A percentile compares a stretch with the other conserved stretches of the same genome.
phyloP scores from a whole-genome alignment of 2,888 invertebrate genomes.

The Allacma fusca region DNA sequence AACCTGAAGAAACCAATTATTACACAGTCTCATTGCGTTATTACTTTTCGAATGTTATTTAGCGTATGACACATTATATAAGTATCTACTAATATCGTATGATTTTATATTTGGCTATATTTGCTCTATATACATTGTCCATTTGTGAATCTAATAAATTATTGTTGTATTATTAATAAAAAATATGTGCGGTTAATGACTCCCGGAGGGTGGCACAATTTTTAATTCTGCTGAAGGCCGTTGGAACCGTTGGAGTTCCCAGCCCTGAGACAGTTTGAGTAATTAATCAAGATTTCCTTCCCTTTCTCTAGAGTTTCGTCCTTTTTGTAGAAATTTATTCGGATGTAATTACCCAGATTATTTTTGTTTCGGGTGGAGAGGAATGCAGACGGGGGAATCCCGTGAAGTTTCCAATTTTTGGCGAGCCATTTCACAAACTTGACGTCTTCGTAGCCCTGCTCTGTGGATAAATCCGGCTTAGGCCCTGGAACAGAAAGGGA shows the following conservation, averaged over 20 bases:
- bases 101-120: constrained; percentile 42
- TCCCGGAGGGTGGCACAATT: background rate
- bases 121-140: constrained; percentile 40
- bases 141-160: constrained; percentile 40
- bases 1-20: background rate
- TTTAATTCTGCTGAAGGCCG: background rate
- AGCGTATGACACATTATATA: constrained; percentile 1
- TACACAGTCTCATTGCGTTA: constrained; percentile 5
- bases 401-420: constrained; percentile 87
- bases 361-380: constrained; percentile 81
- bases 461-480: constrained; percentile 76
- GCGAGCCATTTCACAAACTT: constrained; percentile 96
- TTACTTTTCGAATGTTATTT: background rate
- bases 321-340: constrained; percentile 91
- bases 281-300: constrained; percentile 20
- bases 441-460: constrained; percentile 82
- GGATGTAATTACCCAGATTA: constrained; percentile 79
- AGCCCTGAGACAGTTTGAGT: background rate
- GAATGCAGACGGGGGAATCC: constrained; percentile 94
- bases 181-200: constrained; percentile 16
- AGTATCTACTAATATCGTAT: constrained; percentile 17
- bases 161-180: constrained; percentile 40
- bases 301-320: constrained; percentile 53
- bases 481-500: background rate
- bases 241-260: background rate